phyloP scores from a whole-genome alignment of 2,113 vertebrate genomes.

The Condylura cristata region DNA sequence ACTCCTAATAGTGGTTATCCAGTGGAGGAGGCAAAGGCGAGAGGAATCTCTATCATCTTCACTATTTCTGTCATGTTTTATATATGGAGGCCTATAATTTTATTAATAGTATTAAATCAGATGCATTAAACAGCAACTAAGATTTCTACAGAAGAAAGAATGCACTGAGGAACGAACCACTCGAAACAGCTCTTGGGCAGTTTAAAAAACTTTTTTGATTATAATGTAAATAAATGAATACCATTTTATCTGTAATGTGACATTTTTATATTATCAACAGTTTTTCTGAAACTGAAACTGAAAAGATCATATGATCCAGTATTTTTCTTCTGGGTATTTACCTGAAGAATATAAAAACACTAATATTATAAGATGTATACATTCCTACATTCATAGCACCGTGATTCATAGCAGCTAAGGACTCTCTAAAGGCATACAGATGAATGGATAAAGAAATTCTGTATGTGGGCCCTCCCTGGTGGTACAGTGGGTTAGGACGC shows the following conservation, averaged over 20 bases:
- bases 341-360: no score
- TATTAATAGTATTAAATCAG: slow-evolving; percentile 11
- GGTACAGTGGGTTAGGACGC: no score
- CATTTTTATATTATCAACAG: background rate
- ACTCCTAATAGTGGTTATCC: background rate
- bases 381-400: no score
- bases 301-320: no score
- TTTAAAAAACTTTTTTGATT: background rate
- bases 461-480: no score
- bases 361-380: no score
- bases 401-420: no score
- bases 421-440: no score
- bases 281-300: no score
- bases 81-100: background rate
- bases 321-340: no score
- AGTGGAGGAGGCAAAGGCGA: background rate
- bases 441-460: no score
- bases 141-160: background rate
- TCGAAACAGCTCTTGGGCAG: background rate
- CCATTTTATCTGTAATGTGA: background rate
- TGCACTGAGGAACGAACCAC: background rate
- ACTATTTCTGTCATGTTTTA: slow-evolving; percentile 5
- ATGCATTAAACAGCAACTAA: slow-evolving; percentile 35
- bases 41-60: background rate
- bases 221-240: slow-evolving; percentile 2